These are phyloP conservation scores for Vipera ursinii DNA, from an alignment of 2,797 vertebrate species.

Conservation along the genomic window DNA sequence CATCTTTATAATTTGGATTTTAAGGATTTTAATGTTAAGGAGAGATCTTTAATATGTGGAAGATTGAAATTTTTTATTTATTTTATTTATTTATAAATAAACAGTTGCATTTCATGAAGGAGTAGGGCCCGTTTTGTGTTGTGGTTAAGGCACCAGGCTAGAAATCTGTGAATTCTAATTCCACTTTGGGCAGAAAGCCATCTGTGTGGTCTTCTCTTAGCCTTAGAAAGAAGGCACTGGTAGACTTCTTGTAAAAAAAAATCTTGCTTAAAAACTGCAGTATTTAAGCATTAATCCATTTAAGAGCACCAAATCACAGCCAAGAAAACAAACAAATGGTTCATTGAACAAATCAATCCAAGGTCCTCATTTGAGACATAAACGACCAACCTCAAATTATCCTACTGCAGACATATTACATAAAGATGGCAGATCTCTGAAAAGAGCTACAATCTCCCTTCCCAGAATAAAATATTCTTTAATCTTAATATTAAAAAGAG, in stretches of 20 bases:
- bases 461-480: too few species aligned
- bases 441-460: background rate
- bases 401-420: background rate
- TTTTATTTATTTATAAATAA: too few species aligned
- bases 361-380: background rate
- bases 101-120: background rate
- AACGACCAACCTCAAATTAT: background rate
- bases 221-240: background rate
- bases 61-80: background rate
- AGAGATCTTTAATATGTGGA: background rate
- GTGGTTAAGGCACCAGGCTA: background rate
- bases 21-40: background rate
- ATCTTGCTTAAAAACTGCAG: background rate
- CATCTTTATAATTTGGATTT: background rate
- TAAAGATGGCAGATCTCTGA: background rate
- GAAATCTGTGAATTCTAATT: background rate
- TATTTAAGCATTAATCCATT: background rate
- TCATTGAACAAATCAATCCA: background rate
- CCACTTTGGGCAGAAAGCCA: background rate
- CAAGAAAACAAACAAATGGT: background rate
- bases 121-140: background rate
- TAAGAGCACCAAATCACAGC: background rate
- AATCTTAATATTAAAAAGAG: too few species aligned
- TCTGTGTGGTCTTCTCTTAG: background rate
- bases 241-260: background rate